Evolutionary conservation across 2,113 vertebrate species (phyloP), one percentile per base, ranked within the genome.

Genomic region (Romanogobio albipinnatus): DNA sequence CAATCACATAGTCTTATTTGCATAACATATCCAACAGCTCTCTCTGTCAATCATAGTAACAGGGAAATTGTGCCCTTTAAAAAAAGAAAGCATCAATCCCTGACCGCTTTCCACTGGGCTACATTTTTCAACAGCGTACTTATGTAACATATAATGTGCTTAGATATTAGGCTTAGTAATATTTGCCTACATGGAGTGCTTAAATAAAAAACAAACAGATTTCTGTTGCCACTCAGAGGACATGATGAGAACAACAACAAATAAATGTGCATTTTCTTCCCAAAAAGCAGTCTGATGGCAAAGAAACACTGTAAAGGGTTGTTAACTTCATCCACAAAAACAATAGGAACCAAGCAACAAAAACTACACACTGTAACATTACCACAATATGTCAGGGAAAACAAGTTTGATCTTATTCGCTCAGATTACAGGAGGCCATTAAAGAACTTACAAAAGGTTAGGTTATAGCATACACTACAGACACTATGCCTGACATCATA

Each of bases 321-420:
- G 29, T 77, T 82, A 11, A 64, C 73, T 36, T 33, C 43, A 49
- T n/a, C 15, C 33, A 87, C 45, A 71, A 24, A 88, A 66, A 83
- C n/a, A n/a, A 36, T 9, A 58, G 43, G 53, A 82, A 77, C 76
- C 58, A 43, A 14, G 47, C 24, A 81, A 81, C 43, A 70, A 53
- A 70, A 56, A 51, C 45, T 53, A 68, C 39, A 86, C 36, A 39
- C 1, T 4, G 22, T 79, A 70, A 78, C 64, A 53, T 58, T 43
- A 66, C 29, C 24, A 80, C 58, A 88, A 84, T 70, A 88, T 62
- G 66, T 76, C 43, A 39, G 51, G 26, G 56, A 75, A 56, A 53
- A 68, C 7, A 56, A 33, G 36, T 85, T 88, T 88, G 87, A 84
- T 88, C 87, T 59, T 49, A n/a, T 70, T 3, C 15, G 82, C 85